These are phyloP conservation scores for Scytalopus superciliaris DNA, from an alignment of 2,113 vertebrate species.

Conservation along the genomic window DNA sequence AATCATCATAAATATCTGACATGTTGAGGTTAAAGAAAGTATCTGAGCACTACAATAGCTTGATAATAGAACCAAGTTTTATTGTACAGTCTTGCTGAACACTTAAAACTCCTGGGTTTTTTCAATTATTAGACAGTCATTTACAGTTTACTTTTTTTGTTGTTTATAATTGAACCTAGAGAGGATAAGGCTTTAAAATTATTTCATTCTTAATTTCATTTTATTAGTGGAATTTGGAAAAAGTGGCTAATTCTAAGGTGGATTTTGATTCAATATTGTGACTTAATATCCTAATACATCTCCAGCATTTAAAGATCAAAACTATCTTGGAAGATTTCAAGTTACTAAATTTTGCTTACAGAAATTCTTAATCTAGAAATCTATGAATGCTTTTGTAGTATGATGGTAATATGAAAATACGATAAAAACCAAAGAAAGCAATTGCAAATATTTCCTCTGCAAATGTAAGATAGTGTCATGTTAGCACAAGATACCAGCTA, in stretches of 20 bases:
- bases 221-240: constrained; percentile 5
- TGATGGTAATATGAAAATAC: neutral
- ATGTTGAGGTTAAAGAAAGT: constrained; percentile 45
- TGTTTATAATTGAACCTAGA: neutral
- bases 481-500: neutral
- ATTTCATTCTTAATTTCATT: neutral
- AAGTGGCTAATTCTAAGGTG: neutral
- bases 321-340: neutral
- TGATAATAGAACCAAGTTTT: neutral
- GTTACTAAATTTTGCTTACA: neutral
- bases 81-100: neutral
- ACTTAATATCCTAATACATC: neutral
- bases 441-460: constrained; percentile 1
- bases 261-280: neutral
- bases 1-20: constrained; percentile 50
- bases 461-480: neutral
- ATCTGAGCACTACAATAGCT: neutral
- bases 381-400: neutral
- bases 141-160: neutral
- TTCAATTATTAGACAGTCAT: neutral
- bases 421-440: neutral
- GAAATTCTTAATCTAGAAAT: neutral
- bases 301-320: neutral
- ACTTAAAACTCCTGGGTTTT: neutral
- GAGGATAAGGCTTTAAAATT: neutral